Evolutionary conservation across 2,888 invertebrate genomes (phyloP).

Genomic region (Epistrophe grossulariae): DNA sequence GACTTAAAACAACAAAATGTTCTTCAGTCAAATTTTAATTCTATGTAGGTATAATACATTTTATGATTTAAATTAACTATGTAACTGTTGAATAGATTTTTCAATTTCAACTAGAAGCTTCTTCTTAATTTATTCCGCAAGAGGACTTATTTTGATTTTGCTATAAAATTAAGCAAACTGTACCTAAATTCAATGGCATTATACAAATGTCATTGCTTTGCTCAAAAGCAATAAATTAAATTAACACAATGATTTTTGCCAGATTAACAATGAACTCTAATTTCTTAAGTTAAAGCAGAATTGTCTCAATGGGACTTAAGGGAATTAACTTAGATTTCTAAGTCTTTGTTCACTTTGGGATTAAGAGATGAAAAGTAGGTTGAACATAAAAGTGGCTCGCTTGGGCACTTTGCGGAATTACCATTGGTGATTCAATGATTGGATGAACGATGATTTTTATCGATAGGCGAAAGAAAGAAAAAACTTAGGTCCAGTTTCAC

Average conservation of each 20-base stretch:
- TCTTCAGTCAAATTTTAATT: not conserved
- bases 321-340: constrained; percentile 7
- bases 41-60: no score
- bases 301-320: not conserved
- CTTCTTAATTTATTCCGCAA: constrained; percentile 22
- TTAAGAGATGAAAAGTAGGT: constrained; percentile 7
- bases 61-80: not conserved
- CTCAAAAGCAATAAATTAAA: constrained; percentile 19
- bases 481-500: no score
- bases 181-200: not conserved
- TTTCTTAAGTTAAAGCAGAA: not conserved
- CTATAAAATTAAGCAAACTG: constrained; percentile 3
- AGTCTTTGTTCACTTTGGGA: not conserved
- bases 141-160: not conserved
- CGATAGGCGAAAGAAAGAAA: no score
- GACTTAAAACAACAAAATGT: not conserved
- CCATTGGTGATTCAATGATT: no score
- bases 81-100: not conserved
- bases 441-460: no score
- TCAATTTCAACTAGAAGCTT: not conserved
- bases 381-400: constrained; percentile 1
- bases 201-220: not conserved
- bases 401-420: not conserved
- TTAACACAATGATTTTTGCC: constrained; percentile 1
- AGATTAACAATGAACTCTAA: constrained; percentile 15